Evolutionary conservation across 1,140 invertebrate species (phyloP).

Genomic region (Tetramorium parvispinum): DNA sequence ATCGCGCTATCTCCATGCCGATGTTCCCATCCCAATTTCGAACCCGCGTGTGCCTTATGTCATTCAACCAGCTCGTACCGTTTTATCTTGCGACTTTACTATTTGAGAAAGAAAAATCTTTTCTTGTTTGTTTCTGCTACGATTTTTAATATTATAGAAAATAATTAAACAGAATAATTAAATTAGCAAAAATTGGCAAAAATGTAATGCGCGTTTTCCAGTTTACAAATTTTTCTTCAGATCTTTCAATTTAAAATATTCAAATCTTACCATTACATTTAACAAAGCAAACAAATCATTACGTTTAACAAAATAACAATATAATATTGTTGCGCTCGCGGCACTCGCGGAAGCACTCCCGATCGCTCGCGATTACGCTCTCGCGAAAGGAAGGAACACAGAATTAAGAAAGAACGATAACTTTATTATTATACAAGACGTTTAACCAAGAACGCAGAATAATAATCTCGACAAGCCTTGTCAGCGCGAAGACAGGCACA

Average conservation of each 20-base stretch:
- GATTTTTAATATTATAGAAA: background rate
- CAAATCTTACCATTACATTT: background rate
- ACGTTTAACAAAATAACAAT: no score
- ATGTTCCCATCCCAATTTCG: constrained; percentile 24
- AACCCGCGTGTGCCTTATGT: constrained; percentile 13
- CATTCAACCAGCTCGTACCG: background rate
- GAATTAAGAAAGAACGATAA: no score
- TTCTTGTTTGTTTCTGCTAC: background rate
- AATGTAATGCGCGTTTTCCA: background rate
- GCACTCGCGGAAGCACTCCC: no score
- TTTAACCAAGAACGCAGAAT: no score
- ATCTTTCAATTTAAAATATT: background rate
- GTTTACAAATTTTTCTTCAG: background rate
- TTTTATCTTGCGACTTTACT: constrained; percentile 4
- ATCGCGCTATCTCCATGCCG: constrained; percentile 19
- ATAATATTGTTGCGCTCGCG: no score
- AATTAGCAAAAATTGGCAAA: background rate
- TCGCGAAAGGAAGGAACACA: no score
- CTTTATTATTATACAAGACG: no score
- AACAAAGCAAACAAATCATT: background rate
- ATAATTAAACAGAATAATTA: constrained; percentile 19
- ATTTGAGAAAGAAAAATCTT: background rate
- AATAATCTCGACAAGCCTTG: no score
- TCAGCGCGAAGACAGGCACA: no score
- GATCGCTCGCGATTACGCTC: no score